These are phyloP conservation scores for Thamnaconus septentrionalis DNA, from an alignment of 2,113 vertebrate species.

Conservation along the genomic window DNA sequence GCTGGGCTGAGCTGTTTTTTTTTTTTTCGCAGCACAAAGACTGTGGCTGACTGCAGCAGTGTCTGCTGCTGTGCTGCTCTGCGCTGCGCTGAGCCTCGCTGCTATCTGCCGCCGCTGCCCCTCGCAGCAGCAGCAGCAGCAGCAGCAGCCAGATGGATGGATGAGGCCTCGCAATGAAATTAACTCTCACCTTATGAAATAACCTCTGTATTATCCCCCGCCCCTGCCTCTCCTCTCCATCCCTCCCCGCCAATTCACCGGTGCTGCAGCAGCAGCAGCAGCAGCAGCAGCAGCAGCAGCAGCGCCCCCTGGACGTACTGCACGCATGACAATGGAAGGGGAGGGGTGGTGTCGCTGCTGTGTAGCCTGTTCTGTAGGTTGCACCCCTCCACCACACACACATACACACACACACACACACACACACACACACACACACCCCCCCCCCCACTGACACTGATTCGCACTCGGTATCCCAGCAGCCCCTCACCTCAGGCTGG, in stretches of 20 bases:
- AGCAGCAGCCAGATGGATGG: constrained; percentile 32
- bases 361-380: too few species aligned
- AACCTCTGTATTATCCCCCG: constrained; percentile 30
- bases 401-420: constrained; percentile 20
- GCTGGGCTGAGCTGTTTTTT: constrained; percentile 70
- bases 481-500: constrained; percentile 62
- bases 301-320: too few species aligned
- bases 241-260: constrained; percentile 31
- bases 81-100: constrained; percentile 44
- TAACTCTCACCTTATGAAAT: constrained; percentile 50
- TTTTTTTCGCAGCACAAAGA: constrained; percentile 61
- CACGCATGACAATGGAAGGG: too few species aligned
- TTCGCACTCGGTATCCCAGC: constrained; percentile 44
- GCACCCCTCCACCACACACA: too few species aligned
- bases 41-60: constrained; percentile 71
- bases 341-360: too few species aligned
- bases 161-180: constrained; percentile 52
- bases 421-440: neutral
- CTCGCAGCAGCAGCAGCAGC: too few species aligned
- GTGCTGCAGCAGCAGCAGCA: constrained; percentile 13
- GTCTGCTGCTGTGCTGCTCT: constrained; percentile 51
- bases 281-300: too few species aligned
- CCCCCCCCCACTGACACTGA: constrained; percentile 17
- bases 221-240: neutral
- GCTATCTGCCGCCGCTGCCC: too few species aligned